Evolutionary conservation across 2,797 vertebrate species (phyloP), one percentile per base, ranked within the genome.

Genomic region (Brachyrhaphis roseni): DNA sequence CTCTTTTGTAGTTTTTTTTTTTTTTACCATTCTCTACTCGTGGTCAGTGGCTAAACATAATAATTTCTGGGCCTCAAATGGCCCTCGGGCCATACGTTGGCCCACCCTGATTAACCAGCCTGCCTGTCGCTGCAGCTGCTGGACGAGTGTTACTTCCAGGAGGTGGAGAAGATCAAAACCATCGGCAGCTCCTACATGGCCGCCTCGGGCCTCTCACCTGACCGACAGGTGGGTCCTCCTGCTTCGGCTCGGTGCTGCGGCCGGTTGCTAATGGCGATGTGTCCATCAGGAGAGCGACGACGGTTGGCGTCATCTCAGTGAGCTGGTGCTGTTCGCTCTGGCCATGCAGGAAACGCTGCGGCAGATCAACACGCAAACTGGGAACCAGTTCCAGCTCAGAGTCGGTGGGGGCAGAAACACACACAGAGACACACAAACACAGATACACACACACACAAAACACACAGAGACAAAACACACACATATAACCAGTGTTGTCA

Each of bases 81-180:
- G 20, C 20, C 49, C 49, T 7, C 49, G 20, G 49, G 20, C 20
- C 49, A 51, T 20, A 51, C 2, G 20, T 51, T 23, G 49, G 1
- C 7, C 49, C 49, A 23, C 49, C 49, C 49, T 51, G 49, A 51
- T 8, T 51, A 51, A 46, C 13, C 51, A 8, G 13, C 31, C 23
- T 70, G 41, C 8, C 18, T 73, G 18, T 64, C 1, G 64, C 6
- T 59, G 66, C 62, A 95, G 94, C 84, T 95, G 55, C 73, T 95
- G 82, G 93, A 93, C 3, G 94, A 95, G 34, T 87, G 91, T 36
- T 94, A 90, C 70, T 95, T 95, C 82, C 76, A 93, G 73, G 88
- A 94, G 12, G 94, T 95, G 82, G 94, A 95, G 90, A 95, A 95
- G 86, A 95, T 95, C 43, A 95, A 95, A 84, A 95, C 93, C 66